Conservation (phyloP, 2,113 vertebrate species). For the Agelaius phoeniceus region DNA sequence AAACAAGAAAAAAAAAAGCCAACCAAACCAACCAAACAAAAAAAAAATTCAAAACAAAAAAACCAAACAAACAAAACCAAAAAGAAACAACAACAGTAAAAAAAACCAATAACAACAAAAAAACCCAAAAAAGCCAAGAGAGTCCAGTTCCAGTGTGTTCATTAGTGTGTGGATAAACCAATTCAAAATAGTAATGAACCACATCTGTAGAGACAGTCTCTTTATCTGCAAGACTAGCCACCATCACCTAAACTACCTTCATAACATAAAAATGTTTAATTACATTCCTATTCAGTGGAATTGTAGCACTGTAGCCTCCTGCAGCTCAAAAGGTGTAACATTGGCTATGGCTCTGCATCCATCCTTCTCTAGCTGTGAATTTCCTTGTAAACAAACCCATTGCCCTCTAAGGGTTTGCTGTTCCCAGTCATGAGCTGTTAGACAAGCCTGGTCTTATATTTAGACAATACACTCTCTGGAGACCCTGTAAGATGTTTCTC, state of each 20-base stretch:
- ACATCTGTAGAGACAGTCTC: not conserved
- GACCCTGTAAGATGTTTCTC: not conserved
- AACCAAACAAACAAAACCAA: not conserved
- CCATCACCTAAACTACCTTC: not conserved
- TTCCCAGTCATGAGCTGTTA: not conserved
- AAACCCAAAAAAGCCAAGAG: fast-evolving
- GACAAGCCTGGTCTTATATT: not conserved
- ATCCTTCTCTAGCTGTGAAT: not conserved
- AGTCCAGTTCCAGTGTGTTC: not conserved
- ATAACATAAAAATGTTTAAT: not conserved
- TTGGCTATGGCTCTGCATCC: not conserved
- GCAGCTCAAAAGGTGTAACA: not conserved
- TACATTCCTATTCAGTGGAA: not conserved
- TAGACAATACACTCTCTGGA: constrained; percentile 12
- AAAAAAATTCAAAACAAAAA: too few species aligned
- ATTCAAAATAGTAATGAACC: not conserved
- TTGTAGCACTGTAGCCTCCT: not conserved
- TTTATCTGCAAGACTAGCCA: not conserved
- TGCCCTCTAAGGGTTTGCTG: constrained; percentile 17
- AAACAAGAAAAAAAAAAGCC: not conserved
- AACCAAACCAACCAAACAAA: not conserved
- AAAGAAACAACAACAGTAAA: too few species aligned
- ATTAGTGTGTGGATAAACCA: not conserved
- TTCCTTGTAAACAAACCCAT: constrained; percentile 21
- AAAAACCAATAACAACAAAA: not conserved